A percentile compares a stretch with the other conserved stretches of the same genome.
Evolutionary conservation across 2,888 invertebrate species (phyloP).

Genomic region (Cheilosia vulpina): DNA sequence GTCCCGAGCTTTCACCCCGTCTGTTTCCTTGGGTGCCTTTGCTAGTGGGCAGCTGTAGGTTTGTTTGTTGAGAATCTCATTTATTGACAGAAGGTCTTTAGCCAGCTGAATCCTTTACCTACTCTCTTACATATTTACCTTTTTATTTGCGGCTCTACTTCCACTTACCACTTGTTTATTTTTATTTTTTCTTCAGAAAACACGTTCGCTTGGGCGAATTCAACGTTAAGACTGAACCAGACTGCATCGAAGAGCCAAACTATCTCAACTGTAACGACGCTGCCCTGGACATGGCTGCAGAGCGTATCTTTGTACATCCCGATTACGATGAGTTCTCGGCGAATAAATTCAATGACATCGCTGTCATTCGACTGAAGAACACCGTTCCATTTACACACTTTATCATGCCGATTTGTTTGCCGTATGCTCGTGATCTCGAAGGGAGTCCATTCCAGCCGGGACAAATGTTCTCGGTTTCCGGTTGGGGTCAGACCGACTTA

Average conservation of each 20-base stretch:
- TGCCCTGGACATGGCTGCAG: conserved; percentile 86
- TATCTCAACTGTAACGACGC: conserved; percentile 86
- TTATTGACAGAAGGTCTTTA: too few relatives aligned
- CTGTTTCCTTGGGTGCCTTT: too few relatives aligned
- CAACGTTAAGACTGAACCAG: conserved; percentile 86
- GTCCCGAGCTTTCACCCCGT: too few relatives aligned
- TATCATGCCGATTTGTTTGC: conserved; percentile 86
- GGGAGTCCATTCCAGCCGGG: conserved; percentile 83
- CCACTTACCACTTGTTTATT: background rate
- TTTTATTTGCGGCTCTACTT: background rate
- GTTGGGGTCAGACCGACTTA: conserved; percentile 87
- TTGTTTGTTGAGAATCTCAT: too few relatives aligned
- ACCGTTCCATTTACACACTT: conserved; percentile 84
- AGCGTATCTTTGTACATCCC: conserved; percentile 87
- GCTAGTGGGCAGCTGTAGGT: too few relatives aligned
- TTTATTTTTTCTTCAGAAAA: conserved; percentile 77
- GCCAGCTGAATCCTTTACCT: too few relatives aligned
- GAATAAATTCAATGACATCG: conserved; percentile 86
- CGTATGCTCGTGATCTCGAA: conserved; percentile 78
- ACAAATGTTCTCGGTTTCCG: conserved; percentile 85
- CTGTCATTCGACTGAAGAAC: conserved; percentile 83
- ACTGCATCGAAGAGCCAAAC: conserved; percentile 85
- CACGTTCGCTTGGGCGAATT: conserved; percentile 88
- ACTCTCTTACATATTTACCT: background rate
- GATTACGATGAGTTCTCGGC: conserved; percentile 84